Evolutionary conservation across 1,140 invertebrate genomes (phyloP), one percentile per base, ranked within the genome.

Genomic region (Coptotermes formosanus): DNA sequence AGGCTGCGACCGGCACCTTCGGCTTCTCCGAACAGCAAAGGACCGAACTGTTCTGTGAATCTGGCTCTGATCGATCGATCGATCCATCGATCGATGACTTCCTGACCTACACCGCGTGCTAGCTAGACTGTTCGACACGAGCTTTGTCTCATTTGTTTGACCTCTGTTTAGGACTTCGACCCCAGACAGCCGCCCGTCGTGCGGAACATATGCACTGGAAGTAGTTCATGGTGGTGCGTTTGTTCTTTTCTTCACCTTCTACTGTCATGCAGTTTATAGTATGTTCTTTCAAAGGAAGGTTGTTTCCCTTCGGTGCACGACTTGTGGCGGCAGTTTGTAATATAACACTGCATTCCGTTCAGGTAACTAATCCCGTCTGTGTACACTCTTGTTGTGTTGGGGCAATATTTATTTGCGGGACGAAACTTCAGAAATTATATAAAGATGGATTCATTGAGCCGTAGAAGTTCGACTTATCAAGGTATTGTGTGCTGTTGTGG

Each of bases 71-170:
- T 75, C 14, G n/a, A n/a, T n/a, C n/a, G n/a, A n/a, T n/a, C n/a
- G n/a, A n/a, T n/a, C n/a, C n/a, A n/a, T n/a, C n/a, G 64, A 75
- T 75, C 14, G 64, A 75, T 30, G 9, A 14, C 64, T 75, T 75
- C 64, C 25, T 75, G 64, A 75, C 64, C 64, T 30, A 75, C 25
- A 75, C 64, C n/a, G 64, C 19, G 6, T 75, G 64, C 64, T 64
- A 19, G 45, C 45, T 48, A 16, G 45, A 9, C 45, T 48, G 12
- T 64, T 23, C 59, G 59, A 64, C 59, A 64, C 25, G 64, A 30
- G 64, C 64, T 75, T 75, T 75, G 64, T 75, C 64, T 75, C n/a
- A n/a, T 75, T 75, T 16, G n/a, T 30, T 75, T 75, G 64, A 75
- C 64, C 64, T 75, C 25, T 75, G 64, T 30, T n/a, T 30, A 75